Evolutionary conservation across 2,888 invertebrate genomes (phyloP).

Genomic region (Sinodicranocentrus sp.): DNA sequence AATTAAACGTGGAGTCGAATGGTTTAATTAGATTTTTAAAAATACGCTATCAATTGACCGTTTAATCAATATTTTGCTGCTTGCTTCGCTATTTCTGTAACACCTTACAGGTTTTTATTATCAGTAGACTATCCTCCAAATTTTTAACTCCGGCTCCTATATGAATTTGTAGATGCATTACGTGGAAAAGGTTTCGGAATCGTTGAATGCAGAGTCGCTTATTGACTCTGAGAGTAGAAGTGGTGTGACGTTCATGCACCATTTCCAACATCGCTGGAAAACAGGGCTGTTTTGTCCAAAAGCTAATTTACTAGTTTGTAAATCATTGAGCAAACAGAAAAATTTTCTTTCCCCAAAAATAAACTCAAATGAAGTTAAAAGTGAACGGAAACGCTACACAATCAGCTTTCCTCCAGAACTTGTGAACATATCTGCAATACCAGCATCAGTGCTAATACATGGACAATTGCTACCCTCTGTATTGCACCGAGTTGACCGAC

Average conservation of each 20-base stretch:
- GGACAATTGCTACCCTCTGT: slow-evolving; percentile 90
- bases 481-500: slow-evolving; percentile 86
- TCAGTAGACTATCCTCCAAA: no score
- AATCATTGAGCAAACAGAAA: slow-evolving; percentile 82
- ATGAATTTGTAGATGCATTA: slow-evolving; percentile 81
- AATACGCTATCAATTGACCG: no score
- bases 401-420: slow-evolving; percentile 90
- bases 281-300: slow-evolving; percentile 81
- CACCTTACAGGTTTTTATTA: no score
- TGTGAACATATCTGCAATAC: slow-evolving; percentile 83
- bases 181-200: slow-evolving; percentile 82
- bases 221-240: no score
- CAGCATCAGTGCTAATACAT: slow-evolving; percentile 88
- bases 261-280: neutral
- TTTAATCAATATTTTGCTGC: no score
- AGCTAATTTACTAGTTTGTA: slow-evolving; percentile 91
- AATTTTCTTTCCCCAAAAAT: slow-evolving; percentile 81
- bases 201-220: slow-evolving; percentile 80
- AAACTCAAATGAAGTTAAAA: slow-evolving; percentile 11
- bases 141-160: no score
- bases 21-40: no score
- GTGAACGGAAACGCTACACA: slow-evolving; percentile 11
- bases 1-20: no score
- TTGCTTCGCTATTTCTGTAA: no score
- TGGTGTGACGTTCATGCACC: neutral